These are phyloP conservation scores for Serranochromis macrocephalus DNA, from an alignment of 2,113 vertebrate genomes.

Conservation along the genomic window DNA sequence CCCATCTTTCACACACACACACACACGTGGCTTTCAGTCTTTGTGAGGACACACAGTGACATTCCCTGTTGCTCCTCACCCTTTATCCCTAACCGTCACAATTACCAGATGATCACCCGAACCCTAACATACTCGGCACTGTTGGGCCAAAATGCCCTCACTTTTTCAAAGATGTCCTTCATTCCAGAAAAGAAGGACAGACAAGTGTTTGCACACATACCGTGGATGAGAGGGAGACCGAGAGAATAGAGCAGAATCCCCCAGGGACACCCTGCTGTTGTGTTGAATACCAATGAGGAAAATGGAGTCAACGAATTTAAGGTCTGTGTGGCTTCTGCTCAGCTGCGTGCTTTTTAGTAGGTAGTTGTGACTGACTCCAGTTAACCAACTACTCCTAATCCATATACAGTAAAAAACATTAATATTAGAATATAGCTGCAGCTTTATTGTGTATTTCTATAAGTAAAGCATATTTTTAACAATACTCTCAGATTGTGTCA, in stretches of 20 bases:
- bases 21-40: not conserved
- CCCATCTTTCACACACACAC: not conserved
- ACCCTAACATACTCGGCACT: not conserved
- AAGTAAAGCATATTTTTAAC: not conserved
- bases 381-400: not conserved
- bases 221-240: not conserved
- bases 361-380: not conserved
- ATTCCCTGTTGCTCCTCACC: not conserved
- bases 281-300: slow-evolving; percentile 42
- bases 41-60: not conserved
- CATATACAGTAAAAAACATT: not conserved
- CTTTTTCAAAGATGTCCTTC: not conserved
- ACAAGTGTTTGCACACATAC: not conserved
- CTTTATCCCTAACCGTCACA: not conserved
- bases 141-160: not conserved
- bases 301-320: not conserved
- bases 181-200: not conserved
- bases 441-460: not conserved
- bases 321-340: slow-evolving; percentile 18
- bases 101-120: not conserved
- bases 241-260: not conserved
- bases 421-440: not conserved
- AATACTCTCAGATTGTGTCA: not conserved
- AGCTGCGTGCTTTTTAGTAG: not conserved
- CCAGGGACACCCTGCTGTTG: slow-evolving; percentile 10